A percentile compares a stretch with the other conserved stretches of the same genome.
Evolutionary conservation across 2,888 invertebrate species (phyloP).

Genomic region (Tetheella fluctuosa): DNA sequence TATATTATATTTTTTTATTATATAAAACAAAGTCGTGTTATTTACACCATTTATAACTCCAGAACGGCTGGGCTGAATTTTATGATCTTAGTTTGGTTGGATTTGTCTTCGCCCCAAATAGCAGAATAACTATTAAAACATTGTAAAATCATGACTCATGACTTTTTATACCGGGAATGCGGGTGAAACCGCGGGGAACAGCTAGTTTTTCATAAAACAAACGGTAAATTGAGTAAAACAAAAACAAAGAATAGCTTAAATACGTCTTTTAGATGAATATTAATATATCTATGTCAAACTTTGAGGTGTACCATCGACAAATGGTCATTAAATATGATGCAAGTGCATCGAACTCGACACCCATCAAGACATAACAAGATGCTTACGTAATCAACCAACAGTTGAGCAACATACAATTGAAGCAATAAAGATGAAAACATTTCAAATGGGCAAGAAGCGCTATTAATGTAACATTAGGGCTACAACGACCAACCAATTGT

Average conservation of each 20-base stretch:
- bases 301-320: constrained; percentile 14
- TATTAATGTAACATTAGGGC: constrained; percentile 68
- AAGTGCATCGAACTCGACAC: constrained; percentile 65
- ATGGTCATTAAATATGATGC: constrained; percentile 39
- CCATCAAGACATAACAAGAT: constrained; percentile 60
- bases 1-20: too few species aligned
- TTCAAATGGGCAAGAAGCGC: constrained; percentile 66
- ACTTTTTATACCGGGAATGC: too few species aligned
- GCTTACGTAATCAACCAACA: constrained; percentile 66
- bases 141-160: too few species aligned
- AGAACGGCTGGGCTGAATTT: too few species aligned
- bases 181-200: too few species aligned
- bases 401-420: constrained; percentile 77
- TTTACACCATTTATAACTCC: too few species aligned
- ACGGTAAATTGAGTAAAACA: not conserved
- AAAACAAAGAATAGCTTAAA: not conserved
- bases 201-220: not conserved
- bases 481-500: constrained; percentile 49
- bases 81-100: too few species aligned
- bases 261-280: constrained; percentile 16
- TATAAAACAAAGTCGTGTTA: too few species aligned
- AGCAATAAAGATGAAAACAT: constrained; percentile 74
- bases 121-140: too few species aligned
- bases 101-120: too few species aligned
- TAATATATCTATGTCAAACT: not conserved